A percentile compares a stretch with the other conserved stretches of the same genome.
Conservation (phyloP, 1,140 invertebrate species). For the Zaprionus camerounensis region DNA sequence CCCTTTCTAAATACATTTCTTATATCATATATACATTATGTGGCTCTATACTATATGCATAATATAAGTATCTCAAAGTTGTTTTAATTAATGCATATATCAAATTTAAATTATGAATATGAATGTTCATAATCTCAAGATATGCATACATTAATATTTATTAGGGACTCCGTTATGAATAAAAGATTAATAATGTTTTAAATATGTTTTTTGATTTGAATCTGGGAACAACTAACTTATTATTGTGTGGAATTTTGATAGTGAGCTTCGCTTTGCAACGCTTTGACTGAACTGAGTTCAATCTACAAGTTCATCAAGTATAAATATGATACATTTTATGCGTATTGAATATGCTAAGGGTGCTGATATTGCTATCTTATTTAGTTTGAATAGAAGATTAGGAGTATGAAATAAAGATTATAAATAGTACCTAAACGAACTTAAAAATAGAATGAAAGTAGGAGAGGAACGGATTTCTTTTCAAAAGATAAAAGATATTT, state of each 20-base stretch:
- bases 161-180: neutral
- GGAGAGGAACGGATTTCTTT: neutral
- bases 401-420: neutral
- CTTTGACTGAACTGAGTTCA: neutral
- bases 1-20: neutral
- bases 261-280: neutral
- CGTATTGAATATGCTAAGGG: neutral
- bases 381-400: neutral
- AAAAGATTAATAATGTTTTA: neutral
- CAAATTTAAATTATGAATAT: neutral
- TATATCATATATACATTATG: neutral
- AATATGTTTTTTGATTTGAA: neutral
- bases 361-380: neutral
- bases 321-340: neutral
- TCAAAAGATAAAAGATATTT: neutral
- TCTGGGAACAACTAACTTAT: neutral
- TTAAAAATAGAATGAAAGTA: neutral
- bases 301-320: neutral
- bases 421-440: neutral
- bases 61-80: neutral
- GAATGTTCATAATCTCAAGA: neutral
- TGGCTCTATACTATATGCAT: neutral
- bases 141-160: constrained; percentile 1
- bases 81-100: neutral
- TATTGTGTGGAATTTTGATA: neutral